Evolutionary conservation across 1,140 invertebrate species (phyloP).

Genomic region (Drosophila kurseongensis): DNA sequence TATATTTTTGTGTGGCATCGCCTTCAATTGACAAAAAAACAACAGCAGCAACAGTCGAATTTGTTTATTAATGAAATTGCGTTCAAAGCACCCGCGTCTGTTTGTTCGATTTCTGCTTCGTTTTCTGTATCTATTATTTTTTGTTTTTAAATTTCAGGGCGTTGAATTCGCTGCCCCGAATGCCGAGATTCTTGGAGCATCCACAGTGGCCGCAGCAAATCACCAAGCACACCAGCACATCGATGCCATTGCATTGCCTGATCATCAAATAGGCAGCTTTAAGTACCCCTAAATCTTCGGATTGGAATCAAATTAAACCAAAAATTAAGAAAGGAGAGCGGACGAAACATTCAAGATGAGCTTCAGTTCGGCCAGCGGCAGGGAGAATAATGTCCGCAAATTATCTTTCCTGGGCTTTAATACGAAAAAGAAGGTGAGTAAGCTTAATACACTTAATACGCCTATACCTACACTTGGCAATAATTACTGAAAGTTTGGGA

Average conservation of each 20-base stretch:
- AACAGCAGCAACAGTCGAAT: conserved; percentile 40
- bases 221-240: conserved; percentile 29
- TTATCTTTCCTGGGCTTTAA: conserved; percentile 79
- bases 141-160: conserved; percentile 19
- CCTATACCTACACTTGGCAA: no score
- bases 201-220: conserved; percentile 64
- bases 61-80: conserved; percentile 73
- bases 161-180: conserved; percentile 57
- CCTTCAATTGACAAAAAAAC: conserved; percentile 47
- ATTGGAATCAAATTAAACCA: conserved; percentile 24
- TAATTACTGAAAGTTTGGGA: no score
- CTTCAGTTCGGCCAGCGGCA: conserved; percentile 74
- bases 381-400: conserved; percentile 81
- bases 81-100: conserved; percentile 32
- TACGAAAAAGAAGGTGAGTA: conserved; percentile 82
- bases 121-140: conserved; percentile 3
- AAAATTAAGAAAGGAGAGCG: background rate
- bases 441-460: background rate
- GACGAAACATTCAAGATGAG: conserved; percentile 64
- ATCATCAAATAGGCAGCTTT: conserved; percentile 65
- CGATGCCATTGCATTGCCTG: conserved; percentile 59
- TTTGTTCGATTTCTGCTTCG: background rate
- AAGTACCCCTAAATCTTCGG: background rate
- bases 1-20: conserved; percentile 30
- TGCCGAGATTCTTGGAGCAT: conserved; percentile 74